A percentile compares a stretch with the other conserved stretches of the same genome.
Evolutionary conservation across 2,113 vertebrate genomes (phyloP).

Genomic region (Poecilia latipinna): DNA sequence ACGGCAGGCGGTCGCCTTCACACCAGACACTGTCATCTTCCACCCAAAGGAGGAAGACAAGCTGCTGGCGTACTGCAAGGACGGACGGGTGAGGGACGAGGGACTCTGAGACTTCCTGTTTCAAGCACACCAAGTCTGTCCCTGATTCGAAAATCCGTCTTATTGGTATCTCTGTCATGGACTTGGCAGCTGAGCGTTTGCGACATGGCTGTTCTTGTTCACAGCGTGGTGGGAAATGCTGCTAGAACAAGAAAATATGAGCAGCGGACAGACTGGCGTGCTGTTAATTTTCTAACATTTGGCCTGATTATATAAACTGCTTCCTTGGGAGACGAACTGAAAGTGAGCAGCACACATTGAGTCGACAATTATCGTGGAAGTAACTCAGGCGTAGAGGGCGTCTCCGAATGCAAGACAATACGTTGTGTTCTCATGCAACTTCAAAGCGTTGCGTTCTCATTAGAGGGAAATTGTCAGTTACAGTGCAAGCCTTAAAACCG

Average conservation of each 20-base stretch:
- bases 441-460: background rate
- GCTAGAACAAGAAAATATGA: background rate
- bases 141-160: background rate
- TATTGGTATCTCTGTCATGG: background rate
- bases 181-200: background rate
- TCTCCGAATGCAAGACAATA: background rate
- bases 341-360: background rate
- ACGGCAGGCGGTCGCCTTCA: constrained; percentile 87
- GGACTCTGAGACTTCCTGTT: background rate
- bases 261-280: background rate
- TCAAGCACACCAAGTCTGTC: background rate
- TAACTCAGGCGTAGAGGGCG: too few species aligned
- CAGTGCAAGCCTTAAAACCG: background rate
- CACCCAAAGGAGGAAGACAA: constrained; percentile 96
- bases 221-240: background rate
- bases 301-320: background rate
- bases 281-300: background rate
- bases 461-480: background rate
- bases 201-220: background rate
- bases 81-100: constrained; percentile 82
- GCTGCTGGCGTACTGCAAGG: constrained; percentile 90
- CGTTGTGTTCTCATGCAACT: background rate
- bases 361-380: background rate
- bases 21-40: constrained; percentile 89
- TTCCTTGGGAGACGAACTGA: background rate